Base-by-base conservation (phyloP, 2,888 invertebrate genomes). In the Eupeodes latifasciatus region DNA sequence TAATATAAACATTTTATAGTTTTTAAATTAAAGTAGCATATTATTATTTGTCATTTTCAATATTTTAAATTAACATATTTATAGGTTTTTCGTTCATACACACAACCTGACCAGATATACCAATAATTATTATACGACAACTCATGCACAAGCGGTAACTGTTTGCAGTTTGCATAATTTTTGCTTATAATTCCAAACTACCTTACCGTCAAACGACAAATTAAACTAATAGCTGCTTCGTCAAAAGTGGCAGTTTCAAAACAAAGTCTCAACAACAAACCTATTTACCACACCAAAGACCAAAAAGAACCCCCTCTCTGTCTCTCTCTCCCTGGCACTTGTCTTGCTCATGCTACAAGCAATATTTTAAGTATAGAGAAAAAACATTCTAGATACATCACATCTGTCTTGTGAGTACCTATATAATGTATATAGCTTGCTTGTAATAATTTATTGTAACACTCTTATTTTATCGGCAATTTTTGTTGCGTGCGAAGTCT, bases 401-500 rank as follows among this genome's bases (percentile, higher is more conserved):
- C 64, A 71, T 71, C 62, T 64, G 44, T 69, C 69, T 82, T 59
- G 19, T 64, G 47, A 10, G 10, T 40, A 6, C 3, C 12, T 55
- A 16, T 36, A 61, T 57, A 11, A 7, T 59, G 16, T 34, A 40
- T 40, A 40, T 40, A 61, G 59, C 51, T 78, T 7, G 57, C 36
- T 62, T 62, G 55, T 84, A 84, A 80, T 72, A 84, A 80, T 72
- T 83, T 71, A 87, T 80, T 59, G 83, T 87, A 80, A 80, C 83
- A 83, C 87, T 87, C 76, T 77, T 87, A 72, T 83, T 81, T 80
- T 66, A 87, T 87, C 71, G 83, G 72, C 76, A 83, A 66, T 83
- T 87, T 83, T 76, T 67, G 87, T 80, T 83, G 87, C 87, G 83
- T 87, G 87, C 76, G 44, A 83, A 83, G 83, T 76, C 83, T 72